Evolutionary conservation across 1,140 invertebrate species (phyloP).

Genomic region (Eumaeus atala): DNA sequence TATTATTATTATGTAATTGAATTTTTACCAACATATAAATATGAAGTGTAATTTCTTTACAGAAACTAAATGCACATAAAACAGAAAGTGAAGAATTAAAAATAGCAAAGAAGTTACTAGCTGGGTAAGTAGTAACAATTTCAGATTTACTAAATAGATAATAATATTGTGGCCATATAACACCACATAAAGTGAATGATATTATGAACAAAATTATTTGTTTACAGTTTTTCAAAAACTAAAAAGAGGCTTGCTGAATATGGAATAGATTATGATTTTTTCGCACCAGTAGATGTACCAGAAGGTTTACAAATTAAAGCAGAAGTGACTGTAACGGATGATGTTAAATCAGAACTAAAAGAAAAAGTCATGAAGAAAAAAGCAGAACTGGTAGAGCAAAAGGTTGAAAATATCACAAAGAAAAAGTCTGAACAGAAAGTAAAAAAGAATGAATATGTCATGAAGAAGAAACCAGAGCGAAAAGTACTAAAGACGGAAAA

Average conservation of each 20-base stretch:
- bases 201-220: no score
- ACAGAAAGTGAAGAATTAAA: conserved; percentile 45
- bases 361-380: conserved; percentile 21
- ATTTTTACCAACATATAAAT: background rate
- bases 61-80: conserved; percentile 50
- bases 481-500: conserved; percentile 19
- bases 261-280: conserved; percentile 67
- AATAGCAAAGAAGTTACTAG: conserved; percentile 45
- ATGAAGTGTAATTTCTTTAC: conserved; percentile 21
- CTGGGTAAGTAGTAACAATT: conserved; percentile 37
- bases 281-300: conserved; percentile 63
- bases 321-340: background rate
- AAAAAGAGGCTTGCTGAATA: conserved; percentile 52
- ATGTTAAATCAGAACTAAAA: conserved; percentile 15
- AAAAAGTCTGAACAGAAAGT: conserved; percentile 13
- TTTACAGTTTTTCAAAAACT: conserved; percentile 45
- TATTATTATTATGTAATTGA: no score
- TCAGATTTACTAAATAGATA: background rate
- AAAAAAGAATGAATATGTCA: conserved; percentile 19
- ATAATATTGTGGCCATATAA: background rate
- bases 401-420: conserved; percentile 19
- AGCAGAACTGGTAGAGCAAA: conserved; percentile 14
- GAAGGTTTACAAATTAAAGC: conserved; percentile 33
- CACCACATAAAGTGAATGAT: no score
- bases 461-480: conserved; percentile 18